Percentiles rank a stretch among this genome's conserved stretches.
These are phyloP conservation scores for Suillia variegata DNA, from an alignment of 2,888 invertebrate genomes.

Conservation along the genomic window DNA sequence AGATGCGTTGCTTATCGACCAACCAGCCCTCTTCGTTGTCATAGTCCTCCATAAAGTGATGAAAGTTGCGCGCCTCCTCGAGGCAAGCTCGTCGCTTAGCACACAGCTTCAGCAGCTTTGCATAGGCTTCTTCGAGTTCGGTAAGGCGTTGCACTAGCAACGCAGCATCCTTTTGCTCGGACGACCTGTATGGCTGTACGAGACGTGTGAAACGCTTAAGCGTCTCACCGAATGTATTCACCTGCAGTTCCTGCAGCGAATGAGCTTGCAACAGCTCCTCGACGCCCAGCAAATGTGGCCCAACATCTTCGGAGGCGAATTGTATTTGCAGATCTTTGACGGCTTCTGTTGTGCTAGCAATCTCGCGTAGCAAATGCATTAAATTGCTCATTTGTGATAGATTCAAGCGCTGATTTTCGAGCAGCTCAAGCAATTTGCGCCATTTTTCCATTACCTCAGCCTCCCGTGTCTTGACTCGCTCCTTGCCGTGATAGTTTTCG, in stretches of 20 bases:
- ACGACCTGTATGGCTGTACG: conserved; percentile 66
- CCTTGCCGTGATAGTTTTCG: conserved; percentile 91
- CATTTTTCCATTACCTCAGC: conserved; percentile 82
- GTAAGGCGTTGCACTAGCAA: conserved; percentile 73
- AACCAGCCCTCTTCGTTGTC: conserved; percentile 99
- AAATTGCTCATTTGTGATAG: conserved; percentile 80
- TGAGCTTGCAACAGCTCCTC: conserved; percentile 95
- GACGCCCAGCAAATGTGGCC: conserved; percentile 91
- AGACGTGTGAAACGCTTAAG: conserved; percentile 77
- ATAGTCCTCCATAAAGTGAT: conserved; percentile 94
- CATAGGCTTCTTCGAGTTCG: conserved; percentile 78
- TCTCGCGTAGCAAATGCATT: conserved; percentile 88
- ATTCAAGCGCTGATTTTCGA: conserved; percentile 82
- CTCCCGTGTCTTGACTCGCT: conserved; percentile 70
- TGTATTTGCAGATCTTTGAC: conserved; percentile 82
- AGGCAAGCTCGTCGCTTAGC: conserved; percentile 77
- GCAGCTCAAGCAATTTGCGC: conserved; percentile 80
- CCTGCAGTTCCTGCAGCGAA: conserved; percentile 88
- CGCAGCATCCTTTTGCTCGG: conserved; percentile 66
- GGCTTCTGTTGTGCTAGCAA: conserved; percentile 84
- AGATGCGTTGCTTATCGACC: conserved; percentile 90
- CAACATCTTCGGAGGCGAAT: conserved; percentile 79
- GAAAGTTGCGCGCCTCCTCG: conserved; percentile 91
- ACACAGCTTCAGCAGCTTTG: conserved; percentile 64
- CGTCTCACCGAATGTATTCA: conserved; percentile 86